Evolutionary conservation across 2,888 invertebrate genomes (phyloP), one percentile per base, ranked within the genome.

Genomic region (Caenorhabditis panamensis): DNA sequence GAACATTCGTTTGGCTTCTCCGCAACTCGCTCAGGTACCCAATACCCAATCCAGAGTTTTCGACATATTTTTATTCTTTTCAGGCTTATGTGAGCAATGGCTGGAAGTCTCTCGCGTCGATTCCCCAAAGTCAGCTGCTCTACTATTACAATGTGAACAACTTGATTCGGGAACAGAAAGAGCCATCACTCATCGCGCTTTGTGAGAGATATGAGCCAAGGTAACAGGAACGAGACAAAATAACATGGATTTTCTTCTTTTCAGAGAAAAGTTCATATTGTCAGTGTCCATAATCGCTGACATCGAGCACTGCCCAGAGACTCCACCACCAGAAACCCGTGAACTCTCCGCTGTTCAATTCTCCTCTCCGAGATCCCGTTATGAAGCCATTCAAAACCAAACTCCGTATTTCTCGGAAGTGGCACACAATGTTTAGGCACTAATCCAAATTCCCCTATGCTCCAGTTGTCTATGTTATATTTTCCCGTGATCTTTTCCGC

Each of bases 1-100:
- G 41, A 95, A 96, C 91, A 94, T 96, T 77, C 95, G 95, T 91
- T 96, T 97, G 91, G 94, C 95, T 6, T 95, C 95, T 89, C 95
- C 95, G 0, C 95, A 95, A 90, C 93, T 94, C 0, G 88, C 88
- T 2, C 84, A 85, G 76, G 81, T 83, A 44, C 4, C n/a, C n/a
- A n/a, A n/a, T n/a, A n/a, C n/a, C n/a, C n/a, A n/a, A n/a, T n/a
- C n/a, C n/a, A n/a, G n/a, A n/a, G n/a, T n/a, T n/a, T n/a, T n/a
- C n/a, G n/a, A n/a, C n/a, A n/a, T n/a, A n/a, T n/a, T n/a, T n/a
- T n/a, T n/a, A n/a, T n/a, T n/a, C 13, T 51, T 56, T 73, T 26
- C 37, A 84, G 79, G 83, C 84, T 0, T 87, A 87, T 37, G 85
- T 86, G 24, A 87, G 85, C 28, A 89, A 91, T 41, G 96, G 96